A percentile compares a stretch with the other conserved stretches of the same genome.
Evolutionary conservation across 2,113 vertebrate species (phyloP).

Genomic region (Limanda limanda): DNA sequence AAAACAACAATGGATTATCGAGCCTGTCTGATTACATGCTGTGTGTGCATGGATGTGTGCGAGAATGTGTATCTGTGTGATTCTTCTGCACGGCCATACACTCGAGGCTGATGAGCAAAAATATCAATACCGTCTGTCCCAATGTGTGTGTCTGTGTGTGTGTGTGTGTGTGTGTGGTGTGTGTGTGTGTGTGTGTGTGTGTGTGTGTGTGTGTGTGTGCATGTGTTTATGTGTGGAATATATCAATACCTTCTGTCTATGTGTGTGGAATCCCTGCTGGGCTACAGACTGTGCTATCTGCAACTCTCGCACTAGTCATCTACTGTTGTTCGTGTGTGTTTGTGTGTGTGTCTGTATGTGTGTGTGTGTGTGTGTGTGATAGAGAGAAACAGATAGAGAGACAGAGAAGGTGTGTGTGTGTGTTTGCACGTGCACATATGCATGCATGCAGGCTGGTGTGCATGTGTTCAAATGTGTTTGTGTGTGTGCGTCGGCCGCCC

Average conservation of each 20-base stretch:
- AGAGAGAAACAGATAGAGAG: too few relatives aligned
- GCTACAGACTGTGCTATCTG: slow-evolving; percentile 73
- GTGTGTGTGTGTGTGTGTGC: slow-evolving; percentile 25
- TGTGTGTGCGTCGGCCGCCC: background rate
- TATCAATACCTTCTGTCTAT: slow-evolving; percentile 77
- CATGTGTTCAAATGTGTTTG: slow-evolving; percentile 4
- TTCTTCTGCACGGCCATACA: slow-evolving; percentile 44
- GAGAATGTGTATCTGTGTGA: slow-evolving; percentile 23
- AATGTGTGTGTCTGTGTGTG: slow-evolving; percentile 15
- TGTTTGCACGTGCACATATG: background rate
- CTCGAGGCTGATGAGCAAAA: slow-evolving; percentile 62
- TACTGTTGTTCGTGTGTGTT: slow-evolving; percentile 31
- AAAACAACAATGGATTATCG: slow-evolving; percentile 71
- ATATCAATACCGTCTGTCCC: slow-evolving; percentile 74
- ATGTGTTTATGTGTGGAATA: slow-evolving; percentile 24
- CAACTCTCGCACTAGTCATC: slow-evolving; percentile 61
- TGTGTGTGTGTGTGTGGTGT: slow-evolving; percentile 26
- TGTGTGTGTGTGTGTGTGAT: background rate
- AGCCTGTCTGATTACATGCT: slow-evolving; percentile 65
- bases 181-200: slow-evolving; percentile 18
- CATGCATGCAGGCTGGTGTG: background rate
- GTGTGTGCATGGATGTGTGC: slow-evolving; percentile 13
- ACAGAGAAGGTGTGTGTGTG: background rate
- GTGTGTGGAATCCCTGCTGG: slow-evolving; percentile 72
- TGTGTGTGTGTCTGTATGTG: slow-evolving; percentile 33